These are phyloP conservation scores for Sinhomidia bicolor DNA, from an alignment of 2,888 invertebrate genomes.

Conservation along the genomic window DNA sequence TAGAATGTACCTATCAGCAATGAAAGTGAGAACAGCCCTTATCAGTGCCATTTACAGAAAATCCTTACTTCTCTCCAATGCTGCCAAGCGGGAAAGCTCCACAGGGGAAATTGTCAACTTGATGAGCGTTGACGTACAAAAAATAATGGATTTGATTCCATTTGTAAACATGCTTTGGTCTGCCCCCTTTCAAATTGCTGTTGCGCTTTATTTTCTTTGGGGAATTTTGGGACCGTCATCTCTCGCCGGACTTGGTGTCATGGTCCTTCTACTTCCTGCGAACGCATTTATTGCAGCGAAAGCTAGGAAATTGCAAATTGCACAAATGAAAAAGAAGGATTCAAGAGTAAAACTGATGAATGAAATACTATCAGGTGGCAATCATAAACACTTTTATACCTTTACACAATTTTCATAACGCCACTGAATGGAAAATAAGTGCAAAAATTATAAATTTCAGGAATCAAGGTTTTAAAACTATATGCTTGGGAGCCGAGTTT, in stretches of 20 bases:
- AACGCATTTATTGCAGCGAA: conserved; percentile 83
- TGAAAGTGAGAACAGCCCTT: conserved; percentile 84
- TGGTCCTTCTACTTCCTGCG: conserved; percentile 84
- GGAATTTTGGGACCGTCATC: conserved; percentile 83
- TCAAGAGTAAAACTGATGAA: conserved; percentile 85
- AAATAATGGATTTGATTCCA: conserved; percentile 81
- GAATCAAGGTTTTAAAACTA: conserved; percentile 82
- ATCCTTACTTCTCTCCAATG: conserved; percentile 80
- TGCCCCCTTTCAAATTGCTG: conserved; percentile 77
- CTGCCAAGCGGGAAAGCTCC: conserved; percentile 82
- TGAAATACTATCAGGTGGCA: conserved; percentile 83
- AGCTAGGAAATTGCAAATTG: conserved; percentile 83
- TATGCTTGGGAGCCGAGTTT: conserved; percentile 84
- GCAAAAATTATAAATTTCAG: too few species aligned
- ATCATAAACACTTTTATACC: neutral
- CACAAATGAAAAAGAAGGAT: conserved; percentile 84
- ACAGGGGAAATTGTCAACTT: conserved; percentile 96
- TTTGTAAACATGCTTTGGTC: conserved; percentile 83
- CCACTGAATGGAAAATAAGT: too few species aligned
- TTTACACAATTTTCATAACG: too few species aligned
- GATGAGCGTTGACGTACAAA: conserved; percentile 93
- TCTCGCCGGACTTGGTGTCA: conserved; percentile 84
- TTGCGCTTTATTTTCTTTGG: conserved; percentile 84
- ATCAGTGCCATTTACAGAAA: conserved; percentile 85
- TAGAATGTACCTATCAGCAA: conserved; percentile 84